Conservation (phyloP, 2,797 vertebrate genomes). For the Intellagama lesueurii region DNA sequence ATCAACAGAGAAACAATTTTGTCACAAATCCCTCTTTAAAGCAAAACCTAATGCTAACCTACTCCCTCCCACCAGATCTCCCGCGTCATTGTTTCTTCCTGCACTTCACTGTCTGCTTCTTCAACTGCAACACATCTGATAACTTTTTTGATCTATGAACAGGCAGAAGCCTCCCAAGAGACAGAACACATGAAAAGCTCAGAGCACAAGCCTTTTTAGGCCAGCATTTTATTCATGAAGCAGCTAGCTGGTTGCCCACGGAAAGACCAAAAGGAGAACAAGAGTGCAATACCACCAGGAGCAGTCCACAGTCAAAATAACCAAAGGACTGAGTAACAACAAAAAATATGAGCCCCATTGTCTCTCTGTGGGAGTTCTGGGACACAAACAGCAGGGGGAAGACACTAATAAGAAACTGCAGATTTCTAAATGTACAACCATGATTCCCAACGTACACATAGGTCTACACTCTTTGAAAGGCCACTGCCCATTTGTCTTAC, state of each 20-base stretch:
- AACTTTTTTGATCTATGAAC: background rate
- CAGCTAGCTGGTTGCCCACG: background rate
- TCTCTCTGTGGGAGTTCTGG: background rate
- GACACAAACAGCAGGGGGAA: background rate
- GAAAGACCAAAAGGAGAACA: background rate
- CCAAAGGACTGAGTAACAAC: background rate
- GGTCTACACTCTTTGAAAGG: background rate
- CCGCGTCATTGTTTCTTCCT: background rate
- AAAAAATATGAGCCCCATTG: background rate
- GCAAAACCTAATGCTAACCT: background rate
- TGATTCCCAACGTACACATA: background rate
- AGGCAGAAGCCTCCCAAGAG: background rate
- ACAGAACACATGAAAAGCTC: background rate
- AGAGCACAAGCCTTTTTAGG: background rate
- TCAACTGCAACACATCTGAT: background rate
- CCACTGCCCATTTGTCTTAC: background rate
- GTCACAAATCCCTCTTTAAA: background rate
- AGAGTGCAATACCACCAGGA: background rate
- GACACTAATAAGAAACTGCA: background rate
- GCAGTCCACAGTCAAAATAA: background rate
- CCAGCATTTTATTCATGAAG: background rate
- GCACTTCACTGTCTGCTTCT: background rate
- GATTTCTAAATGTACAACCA: background rate
- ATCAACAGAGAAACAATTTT: background rate
- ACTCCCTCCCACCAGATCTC: too few relatives aligned